These are phyloP conservation scores for Tenualosa thibaudeaui DNA, from an alignment of 2,797 vertebrate genomes.

Conservation along the genomic window DNA sequence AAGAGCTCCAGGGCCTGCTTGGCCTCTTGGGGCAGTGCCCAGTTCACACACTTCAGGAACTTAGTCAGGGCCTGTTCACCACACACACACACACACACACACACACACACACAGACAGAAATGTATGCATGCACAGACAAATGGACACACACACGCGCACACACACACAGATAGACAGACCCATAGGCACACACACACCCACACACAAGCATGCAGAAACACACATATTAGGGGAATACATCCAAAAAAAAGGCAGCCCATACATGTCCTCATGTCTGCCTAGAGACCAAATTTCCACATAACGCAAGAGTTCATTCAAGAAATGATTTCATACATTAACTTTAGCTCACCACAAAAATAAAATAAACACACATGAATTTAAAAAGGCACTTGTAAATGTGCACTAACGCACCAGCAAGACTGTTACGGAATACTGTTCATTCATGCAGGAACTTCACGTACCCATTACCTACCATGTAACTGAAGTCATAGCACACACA, in stretches of 20 bases:
- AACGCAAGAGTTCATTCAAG: background rate
- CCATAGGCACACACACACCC: background rate
- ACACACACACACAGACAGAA: background rate
- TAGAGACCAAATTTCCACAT: background rate
- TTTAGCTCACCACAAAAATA: background rate
- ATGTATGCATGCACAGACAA: background rate
- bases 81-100: background rate
- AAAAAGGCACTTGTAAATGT: background rate
- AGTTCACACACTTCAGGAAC: conserved; percentile 99
- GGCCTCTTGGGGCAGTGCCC: conserved; percentile 95
- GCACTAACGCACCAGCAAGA: background rate
- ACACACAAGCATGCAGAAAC: background rate
- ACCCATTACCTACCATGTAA: background rate
- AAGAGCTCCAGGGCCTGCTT: conserved; percentile 95
- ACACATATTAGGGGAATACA: background rate
- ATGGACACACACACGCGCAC: background rate
- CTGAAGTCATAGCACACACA: background rate
- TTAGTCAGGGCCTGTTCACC: conserved; percentile 90
- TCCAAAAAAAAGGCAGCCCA: background rate
- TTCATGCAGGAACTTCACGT: background rate
- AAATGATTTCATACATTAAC: background rate
- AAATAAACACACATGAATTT: background rate
- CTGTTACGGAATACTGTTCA: background rate
- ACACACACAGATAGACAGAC: background rate
- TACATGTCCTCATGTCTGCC: background rate